Evolutionary conservation across 2,888 invertebrate genomes (phyloP), one percentile per base, ranked within the genome.

Genomic region (Xylocampa areola): DNA sequence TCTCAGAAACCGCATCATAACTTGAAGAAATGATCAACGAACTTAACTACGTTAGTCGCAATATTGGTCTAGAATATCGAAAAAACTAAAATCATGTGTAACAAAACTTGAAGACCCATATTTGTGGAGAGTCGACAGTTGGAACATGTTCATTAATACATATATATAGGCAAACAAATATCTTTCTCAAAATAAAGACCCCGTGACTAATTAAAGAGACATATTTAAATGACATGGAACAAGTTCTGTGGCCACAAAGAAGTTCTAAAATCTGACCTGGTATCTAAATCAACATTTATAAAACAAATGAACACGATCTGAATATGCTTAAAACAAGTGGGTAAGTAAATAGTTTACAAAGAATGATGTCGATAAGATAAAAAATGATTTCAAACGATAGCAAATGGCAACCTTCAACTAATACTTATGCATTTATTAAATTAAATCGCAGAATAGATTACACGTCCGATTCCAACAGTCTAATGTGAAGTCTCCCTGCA

Each of bases 311-410:
- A 49, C n/a, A 30, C 35, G 55, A 70, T 49, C 54, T 27, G 25
- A 36, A 54, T 40, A 39, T 41, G 49, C 25, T 50, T 39, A 36
- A 29, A 23, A 44, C 19, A 23, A 27, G 25, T 47, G 13, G 10
- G 11, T 39, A 19, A 25, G 13, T 35, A 35, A 32, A 45, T 19
- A 59, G 60, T 48, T 59, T 48, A 52, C 53, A 68, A 35, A 32
- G 41, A 33, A 51, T 16, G 35, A 40, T 43, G 32, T 47, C 53
- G 74, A 70, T 73, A 61, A 70, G 75, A 74, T 61, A 50, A 57
- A 48, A 70, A 47, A 45, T 41, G 32, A 35, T 62, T 68, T 57
- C 14, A 29, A 51, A 29, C 36, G 25, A 30, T 45, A 8, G 36
- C 27, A 65, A 40, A 27, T 11, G 16, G 7, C 6, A 45, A 23